Conservation (phyloP, 2,113 vertebrate genomes). For the Cephalophus harveyi region DNA sequence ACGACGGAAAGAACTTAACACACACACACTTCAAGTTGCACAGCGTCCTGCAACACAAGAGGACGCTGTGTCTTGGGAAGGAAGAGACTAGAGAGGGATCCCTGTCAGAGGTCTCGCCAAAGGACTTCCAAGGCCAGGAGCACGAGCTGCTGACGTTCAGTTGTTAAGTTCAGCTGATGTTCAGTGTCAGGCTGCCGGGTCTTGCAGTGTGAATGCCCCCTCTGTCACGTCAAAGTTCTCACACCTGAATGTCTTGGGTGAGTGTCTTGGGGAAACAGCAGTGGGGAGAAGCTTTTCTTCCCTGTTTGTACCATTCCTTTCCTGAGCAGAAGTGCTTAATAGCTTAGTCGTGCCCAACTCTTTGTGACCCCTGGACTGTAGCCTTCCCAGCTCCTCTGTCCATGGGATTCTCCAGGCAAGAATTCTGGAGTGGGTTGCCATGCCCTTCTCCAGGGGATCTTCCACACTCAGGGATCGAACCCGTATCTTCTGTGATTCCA, state of each 20-base stretch:
- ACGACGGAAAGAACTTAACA: background rate
- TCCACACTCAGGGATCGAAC: background rate
- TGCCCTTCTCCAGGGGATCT: background rate
- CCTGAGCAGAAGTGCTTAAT: background rate
- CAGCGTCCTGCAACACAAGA: background rate
- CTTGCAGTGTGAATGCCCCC: background rate
- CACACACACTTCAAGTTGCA: background rate
- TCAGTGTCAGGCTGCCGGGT: background rate
- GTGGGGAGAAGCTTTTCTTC: background rate
- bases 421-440: background rate
- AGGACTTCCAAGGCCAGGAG: background rate
- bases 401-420: background rate
- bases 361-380: background rate
- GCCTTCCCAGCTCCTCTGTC: background rate
- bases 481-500: background rate
- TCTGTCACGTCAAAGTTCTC: background rate
- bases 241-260: too few relatives aligned
- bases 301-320: background rate
- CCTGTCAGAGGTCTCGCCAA: background rate
- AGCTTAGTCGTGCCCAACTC: background rate
- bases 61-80: too few relatives aligned
- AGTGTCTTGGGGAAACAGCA: background rate
- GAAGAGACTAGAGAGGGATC: background rate
- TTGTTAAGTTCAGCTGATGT: background rate
- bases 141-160: fast-evolving